phyloP scores from a whole-genome alignment of 2,797 vertebrate genomes.

The Anguilla megastoma region DNA sequence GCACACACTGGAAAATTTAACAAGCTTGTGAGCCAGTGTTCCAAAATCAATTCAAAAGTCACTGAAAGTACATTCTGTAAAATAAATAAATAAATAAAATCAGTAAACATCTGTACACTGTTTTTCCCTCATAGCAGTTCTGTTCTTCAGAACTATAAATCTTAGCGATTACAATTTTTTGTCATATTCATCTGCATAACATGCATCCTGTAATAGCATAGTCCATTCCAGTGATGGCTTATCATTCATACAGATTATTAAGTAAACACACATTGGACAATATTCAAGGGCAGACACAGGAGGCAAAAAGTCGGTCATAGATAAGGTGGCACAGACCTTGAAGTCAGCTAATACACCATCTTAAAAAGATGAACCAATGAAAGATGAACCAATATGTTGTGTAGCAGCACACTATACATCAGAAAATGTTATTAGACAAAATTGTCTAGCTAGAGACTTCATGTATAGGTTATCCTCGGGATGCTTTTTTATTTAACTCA shows the following conservation, averaged over 20 bases:
- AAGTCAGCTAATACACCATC: no score
- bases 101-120: background rate
- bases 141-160: background rate
- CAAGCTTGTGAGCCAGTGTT: background rate
- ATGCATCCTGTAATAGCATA: background rate
- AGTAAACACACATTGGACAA: background rate
- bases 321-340: background rate
- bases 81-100: background rate
- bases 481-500: background rate
- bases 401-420: no score
- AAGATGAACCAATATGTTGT: no score
- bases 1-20: background rate
- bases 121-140: background rate
- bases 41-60: background rate
- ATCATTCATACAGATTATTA: background rate
- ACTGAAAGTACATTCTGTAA: background rate
- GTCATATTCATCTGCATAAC: background rate
- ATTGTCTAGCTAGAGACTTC: no score
- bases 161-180: background rate
- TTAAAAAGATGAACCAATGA: no score
- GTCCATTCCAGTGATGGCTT: background rate
- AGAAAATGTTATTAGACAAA: no score
- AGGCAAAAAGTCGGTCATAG: background rate
- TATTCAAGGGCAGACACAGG: background rate
- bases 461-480: background rate